A percentile compares a stretch with the other conserved stretches of the same genome.
Evolutionary conservation across 92 coral and sea anemone species (phyloP).

Genomic region (Actinernus sp.): DNA sequence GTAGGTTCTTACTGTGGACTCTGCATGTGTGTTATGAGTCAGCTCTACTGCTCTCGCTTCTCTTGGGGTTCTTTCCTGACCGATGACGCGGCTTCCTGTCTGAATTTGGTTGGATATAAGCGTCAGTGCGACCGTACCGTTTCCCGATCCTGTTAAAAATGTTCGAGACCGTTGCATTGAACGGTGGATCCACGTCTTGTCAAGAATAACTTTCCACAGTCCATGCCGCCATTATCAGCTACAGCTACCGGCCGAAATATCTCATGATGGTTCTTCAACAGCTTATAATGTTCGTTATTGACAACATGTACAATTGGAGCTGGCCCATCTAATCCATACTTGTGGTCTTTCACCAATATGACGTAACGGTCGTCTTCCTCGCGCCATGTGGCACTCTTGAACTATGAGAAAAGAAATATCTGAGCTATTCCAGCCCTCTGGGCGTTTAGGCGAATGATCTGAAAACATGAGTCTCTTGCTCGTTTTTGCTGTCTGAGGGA

Average conservation of each 20-base stretch:
- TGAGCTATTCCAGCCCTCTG: slow-evolving; percentile 1
- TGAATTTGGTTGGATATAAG: not conserved
- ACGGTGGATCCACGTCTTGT: slow-evolving; percentile 3
- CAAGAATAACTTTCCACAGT: not conserved
- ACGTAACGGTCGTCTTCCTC: slow-evolving; percentile 5
- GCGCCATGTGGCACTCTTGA: not conserved
- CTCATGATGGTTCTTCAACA: not conserved
- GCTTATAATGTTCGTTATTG: not conserved
- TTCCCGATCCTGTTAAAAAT: not conserved
- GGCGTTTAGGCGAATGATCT: slow-evolving; percentile 7
- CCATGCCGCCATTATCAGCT: not conserved
- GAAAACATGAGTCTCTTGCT: slow-evolving; percentile 6
- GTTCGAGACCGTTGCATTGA: no score
- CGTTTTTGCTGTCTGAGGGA: slow-evolving; percentile 1
- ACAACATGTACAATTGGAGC: not conserved
- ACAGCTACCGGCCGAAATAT: slow-evolving; percentile 11
- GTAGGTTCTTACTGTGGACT: not conserved
- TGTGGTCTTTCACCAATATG: slow-evolving; percentile 11
- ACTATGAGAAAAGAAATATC: not conserved
- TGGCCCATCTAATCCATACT: not conserved
- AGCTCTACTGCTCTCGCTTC: not conserved
- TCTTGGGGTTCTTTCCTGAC: not conserved
- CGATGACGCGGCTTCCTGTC: not conserved
- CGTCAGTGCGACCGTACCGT: not conserved
- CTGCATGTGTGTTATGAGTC: not conserved